A percentile compares a stretch with the other conserved stretches of the same genome.
These are phyloP conservation scores for Bombus breviceps DNA, from an alignment of 1,140 invertebrate genomes.

Conservation along the genomic window DNA sequence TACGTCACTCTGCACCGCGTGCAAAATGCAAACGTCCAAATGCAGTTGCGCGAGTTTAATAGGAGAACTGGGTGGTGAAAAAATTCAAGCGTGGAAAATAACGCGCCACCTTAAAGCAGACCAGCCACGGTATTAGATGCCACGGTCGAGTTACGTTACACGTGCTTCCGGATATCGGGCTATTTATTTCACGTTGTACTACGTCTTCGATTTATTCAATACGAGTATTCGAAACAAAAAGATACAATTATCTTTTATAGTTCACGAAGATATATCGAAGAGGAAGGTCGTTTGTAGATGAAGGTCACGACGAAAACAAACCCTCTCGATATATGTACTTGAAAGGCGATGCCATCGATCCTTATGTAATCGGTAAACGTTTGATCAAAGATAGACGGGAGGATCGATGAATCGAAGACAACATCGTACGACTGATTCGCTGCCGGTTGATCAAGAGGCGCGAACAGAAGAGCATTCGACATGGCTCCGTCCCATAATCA, in stretches of 20 bases:
- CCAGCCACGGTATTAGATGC: neutral
- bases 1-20: no score
- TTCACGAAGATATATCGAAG: no score
- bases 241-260: neutral
- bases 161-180: neutral
- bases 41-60: neutral
- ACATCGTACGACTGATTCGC: neutral
- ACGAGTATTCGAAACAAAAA: neutral
- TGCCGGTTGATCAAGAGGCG: no score
- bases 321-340: neutral
- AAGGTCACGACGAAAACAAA: neutral
- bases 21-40: neutral
- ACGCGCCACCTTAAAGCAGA: conserved; percentile 54
- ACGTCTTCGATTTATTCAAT: neutral
- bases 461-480: neutral
- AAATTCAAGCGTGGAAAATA: conserved; percentile 37
- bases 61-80: conserved; percentile 26
- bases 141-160: neutral
- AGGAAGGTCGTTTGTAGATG: neutral
- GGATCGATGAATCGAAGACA: neutral
- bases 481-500: neutral
- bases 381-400: neutral
- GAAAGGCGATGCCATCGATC: neutral
- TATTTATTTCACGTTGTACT: neutral
- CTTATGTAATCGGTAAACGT: conserved; percentile 14